A percentile compares a stretch with the other conserved stretches of the same genome.
These are phyloP conservation scores for Drosophila anomalipes DNA, from an alignment of 2,888 invertebrate species.

Conservation along the genomic window DNA sequence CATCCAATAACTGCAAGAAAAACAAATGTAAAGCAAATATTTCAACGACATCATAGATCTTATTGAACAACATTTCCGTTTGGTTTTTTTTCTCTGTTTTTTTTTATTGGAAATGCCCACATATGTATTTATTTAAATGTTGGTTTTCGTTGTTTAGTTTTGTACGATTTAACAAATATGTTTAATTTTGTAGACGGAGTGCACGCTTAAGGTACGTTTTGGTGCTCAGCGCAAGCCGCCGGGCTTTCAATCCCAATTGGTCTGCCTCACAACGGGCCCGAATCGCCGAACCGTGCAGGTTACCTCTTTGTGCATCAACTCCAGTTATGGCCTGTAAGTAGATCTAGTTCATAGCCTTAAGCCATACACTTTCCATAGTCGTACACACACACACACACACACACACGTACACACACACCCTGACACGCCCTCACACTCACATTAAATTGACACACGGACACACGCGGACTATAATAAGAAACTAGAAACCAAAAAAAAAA, in stretches of 20 bases:
- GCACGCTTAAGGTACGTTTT: constrained; percentile 89
- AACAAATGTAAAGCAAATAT: not conserved
- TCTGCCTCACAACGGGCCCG: constrained; percentile 95
- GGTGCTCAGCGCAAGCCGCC: constrained; percentile 94
- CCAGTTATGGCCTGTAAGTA: constrained; percentile 98
- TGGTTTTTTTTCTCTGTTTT: not conserved
- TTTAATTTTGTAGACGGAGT: constrained; percentile 82
- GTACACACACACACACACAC: constrained; percentile 15
- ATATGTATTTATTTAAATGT: not conserved
- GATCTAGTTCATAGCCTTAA: constrained; percentile 22
- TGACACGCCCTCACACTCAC: constrained; percentile 9
- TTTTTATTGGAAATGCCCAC: not conserved
- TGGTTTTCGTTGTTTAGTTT: not conserved
- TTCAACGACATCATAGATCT: not conserved
- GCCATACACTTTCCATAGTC: constrained; percentile 3
- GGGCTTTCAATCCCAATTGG: constrained; percentile 98
- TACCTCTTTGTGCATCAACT: constrained; percentile 96
- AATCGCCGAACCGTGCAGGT: constrained; percentile 88
- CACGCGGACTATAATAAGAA: constrained; percentile 29
- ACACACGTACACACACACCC: constrained; percentile 10
- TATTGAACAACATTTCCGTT: not conserved
- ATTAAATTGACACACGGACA: constrained; percentile 17
- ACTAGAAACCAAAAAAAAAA: constrained; percentile 9
- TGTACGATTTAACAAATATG: not conserved
- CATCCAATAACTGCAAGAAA: not conserved